phyloP scores from a whole-genome alignment of 2,888 invertebrate genomes.

The Polyommatus iphigenia region DNA sequence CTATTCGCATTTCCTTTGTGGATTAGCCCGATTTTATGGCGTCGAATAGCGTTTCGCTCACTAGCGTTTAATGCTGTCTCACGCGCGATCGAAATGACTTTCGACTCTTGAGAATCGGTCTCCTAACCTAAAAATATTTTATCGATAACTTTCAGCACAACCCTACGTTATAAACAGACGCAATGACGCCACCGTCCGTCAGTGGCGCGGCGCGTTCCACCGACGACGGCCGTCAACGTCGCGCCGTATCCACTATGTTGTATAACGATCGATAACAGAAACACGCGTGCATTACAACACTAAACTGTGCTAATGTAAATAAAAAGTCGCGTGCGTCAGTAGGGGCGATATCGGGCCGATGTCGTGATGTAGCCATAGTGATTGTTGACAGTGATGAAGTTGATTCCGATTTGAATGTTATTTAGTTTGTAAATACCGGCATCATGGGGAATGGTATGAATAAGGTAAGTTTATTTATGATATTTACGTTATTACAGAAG shows the following conservation, averaged over 20 bases:
- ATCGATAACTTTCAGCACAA: conserved; percentile 39
- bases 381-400: conserved; percentile 67
- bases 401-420: not conserved
- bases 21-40: too few species aligned
- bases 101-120: not conserved
- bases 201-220: conserved; percentile 66
- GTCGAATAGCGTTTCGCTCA: too few species aligned
- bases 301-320: conserved; percentile 34
- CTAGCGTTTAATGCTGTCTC: too few species aligned
- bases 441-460: conserved; percentile 94
- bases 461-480: conserved; percentile 83
- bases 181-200: conserved; percentile 63
- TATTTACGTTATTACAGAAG: not conserved
- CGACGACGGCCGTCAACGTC: conserved; percentile 50
- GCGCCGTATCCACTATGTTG: conserved; percentile 37
- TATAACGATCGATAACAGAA: conserved; percentile 46
- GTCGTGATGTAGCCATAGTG: conserved; percentile 75
- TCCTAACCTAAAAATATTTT: conserved; percentile 6
- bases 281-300: conserved; percentile 42
- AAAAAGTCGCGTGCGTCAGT: conserved; percentile 36
- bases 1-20: too few species aligned
- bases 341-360: conserved; percentile 48
- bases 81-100: not conserved
- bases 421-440: conserved; percentile 31
- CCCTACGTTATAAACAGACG: conserved; percentile 63